phyloP scores from a whole-genome alignment of 2,888 invertebrate genomes.

The Tillus elongatus region DNA sequence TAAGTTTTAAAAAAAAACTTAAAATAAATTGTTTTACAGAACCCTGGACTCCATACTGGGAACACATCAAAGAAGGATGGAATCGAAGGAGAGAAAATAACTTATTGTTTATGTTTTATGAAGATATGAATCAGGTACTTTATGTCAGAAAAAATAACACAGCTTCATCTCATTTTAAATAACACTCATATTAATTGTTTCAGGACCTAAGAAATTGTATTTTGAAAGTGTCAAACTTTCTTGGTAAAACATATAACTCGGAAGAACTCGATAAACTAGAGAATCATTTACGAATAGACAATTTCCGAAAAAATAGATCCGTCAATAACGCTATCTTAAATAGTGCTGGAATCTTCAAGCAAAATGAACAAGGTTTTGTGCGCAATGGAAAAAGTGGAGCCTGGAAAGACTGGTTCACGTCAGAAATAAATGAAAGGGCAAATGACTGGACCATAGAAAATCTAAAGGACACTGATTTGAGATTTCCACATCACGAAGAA shows the following conservation, averaged over 20 bases:
- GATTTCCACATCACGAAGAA: constrained; percentile 42
- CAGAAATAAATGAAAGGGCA: constrained; percentile 55
- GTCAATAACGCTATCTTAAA: constrained; percentile 63
- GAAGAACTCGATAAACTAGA: constrained; percentile 54
- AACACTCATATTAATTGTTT: constrained; percentile 19
- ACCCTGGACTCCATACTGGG: constrained; percentile 63
- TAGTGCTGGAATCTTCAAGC: constrained; percentile 51
- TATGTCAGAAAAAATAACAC: constrained; percentile 12
- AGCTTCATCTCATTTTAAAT: not conserved
- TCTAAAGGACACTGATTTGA: constrained; percentile 50
- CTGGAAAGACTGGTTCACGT: constrained; percentile 64
- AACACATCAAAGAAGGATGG: constrained; percentile 72
- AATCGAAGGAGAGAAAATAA: constrained; percentile 54
- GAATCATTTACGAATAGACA: constrained; percentile 68
- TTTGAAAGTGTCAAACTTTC: constrained; percentile 51
- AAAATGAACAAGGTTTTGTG: constrained; percentile 55
- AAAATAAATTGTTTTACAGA: constrained; percentile 40
- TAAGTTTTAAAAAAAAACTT: too few relatives aligned
- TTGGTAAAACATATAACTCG: constrained; percentile 49
- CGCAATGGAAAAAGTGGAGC: constrained; percentile 59
- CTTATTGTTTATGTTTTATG: constrained; percentile 69
- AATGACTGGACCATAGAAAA: constrained; percentile 63
- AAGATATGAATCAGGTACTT: constrained; percentile 60
- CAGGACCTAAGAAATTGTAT: constrained; percentile 54
- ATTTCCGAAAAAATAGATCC: constrained; percentile 71